Evolutionary conservation across 2,797 vertebrate genomes (phyloP), one percentile per base, ranked within the genome.

Genomic region (Sciurus vulgaris): DNA sequence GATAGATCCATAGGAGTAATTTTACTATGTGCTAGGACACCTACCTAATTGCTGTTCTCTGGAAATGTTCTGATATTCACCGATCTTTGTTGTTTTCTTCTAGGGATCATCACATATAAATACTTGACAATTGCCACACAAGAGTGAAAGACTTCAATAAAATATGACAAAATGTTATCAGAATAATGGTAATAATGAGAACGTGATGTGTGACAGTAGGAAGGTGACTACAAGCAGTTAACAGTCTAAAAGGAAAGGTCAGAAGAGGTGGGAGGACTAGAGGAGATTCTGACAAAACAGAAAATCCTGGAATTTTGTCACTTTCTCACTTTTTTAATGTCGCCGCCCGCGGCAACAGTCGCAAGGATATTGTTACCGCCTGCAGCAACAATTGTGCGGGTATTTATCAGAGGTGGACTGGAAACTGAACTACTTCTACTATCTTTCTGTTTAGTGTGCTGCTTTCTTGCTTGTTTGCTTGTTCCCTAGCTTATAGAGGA

Each of bases 161-260:
- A 84, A 51, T 3, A 20, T 63, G 22, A 88, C 30, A 85, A 82
- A 88, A 78, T 73, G 35, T 26, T 22, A 85, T 54, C 4, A 67
- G 86, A 94, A 65, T 72, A 63, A 91, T 2, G 56, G 13, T 90
- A 67, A 63, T 41, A 59, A 78, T n/a, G 18, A 95, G 44, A 79
- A 76, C 35, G 54, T 26, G 44, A 74, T 69, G 14, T 15, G 26
- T 88, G 22, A 63, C 30, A 49, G 14, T 70, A 85, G 15, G 17
- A 86, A 6, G 26, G 7, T 30, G 9, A 54, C 11, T 7, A 18
- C 7, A 67, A 73, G 15, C n/a, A 93, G 30, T 81, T 33, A 93
- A 41, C 15, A 26, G 7, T 49, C 4, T 78, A 7, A 82, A 91
- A 84, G 35, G 33, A 95, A 79, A 67, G 47, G 1, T 35, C n/a